These are phyloP conservation scores for Moxostoma hubbsi DNA, from an alignment of 2,797 vertebrate genomes.

Conservation along the genomic window DNA sequence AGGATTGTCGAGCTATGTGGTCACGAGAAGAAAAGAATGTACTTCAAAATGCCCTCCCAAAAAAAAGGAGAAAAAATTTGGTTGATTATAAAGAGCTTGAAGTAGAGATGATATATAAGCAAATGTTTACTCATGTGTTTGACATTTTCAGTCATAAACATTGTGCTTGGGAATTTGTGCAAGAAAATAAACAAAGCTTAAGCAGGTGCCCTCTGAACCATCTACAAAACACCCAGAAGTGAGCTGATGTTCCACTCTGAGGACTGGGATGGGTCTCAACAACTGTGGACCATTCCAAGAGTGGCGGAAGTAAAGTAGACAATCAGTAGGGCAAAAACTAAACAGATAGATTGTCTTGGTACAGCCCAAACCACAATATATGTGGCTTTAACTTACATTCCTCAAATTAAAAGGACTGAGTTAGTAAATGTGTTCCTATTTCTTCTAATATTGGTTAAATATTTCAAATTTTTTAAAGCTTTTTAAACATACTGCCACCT, in stretches of 20 bases:
- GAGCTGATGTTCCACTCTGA: conserved; percentile 55
- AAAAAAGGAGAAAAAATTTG: conserved; percentile 30
- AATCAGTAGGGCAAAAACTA: conserved; percentile 48
- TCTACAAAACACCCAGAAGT: conserved; percentile 48
- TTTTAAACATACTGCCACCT: too few species aligned
- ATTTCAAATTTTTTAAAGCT: too few species aligned
- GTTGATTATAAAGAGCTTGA: conserved; percentile 38
- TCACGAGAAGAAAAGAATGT: conserved; percentile 40
- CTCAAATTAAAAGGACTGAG: conserved; percentile 24
- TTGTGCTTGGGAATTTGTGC: conserved; percentile 64
- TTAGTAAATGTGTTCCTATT: too few species aligned
- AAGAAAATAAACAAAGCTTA: conserved; percentile 69
- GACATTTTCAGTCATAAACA: conserved; percentile 66
- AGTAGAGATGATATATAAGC: conserved; percentile 41
- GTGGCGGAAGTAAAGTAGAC: conserved; percentile 67
- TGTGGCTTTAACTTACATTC: conserved; percentile 75
- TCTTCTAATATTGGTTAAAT: too few species aligned
- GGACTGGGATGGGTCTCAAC: conserved; percentile 66
- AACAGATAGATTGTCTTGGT: conserved; percentile 61
- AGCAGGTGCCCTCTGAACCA: conserved; percentile 74
- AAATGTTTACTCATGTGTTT: conserved; percentile 66
- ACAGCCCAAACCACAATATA: conserved; percentile 76
- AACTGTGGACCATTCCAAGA: conserved; percentile 66
- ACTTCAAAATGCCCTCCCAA: conserved; percentile 27
- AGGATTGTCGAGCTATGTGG: conserved; percentile 51